Conservation (phyloP, 1,140 invertebrate genomes). For the Pteromalus puparum region DNA sequence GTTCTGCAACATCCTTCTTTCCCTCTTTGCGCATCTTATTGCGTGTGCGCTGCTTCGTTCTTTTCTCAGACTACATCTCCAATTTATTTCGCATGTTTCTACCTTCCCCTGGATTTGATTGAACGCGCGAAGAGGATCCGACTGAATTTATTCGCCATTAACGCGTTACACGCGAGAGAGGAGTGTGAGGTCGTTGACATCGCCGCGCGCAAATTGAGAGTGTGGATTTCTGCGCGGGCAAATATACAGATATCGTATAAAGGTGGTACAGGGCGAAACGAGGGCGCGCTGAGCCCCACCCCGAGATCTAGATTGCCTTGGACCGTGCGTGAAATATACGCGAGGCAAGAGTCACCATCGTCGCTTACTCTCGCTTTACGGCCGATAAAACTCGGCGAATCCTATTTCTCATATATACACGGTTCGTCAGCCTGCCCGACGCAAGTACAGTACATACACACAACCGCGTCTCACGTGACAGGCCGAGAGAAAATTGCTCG, state of each 20-base stretch:
- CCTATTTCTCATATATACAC: constrained; percentile 29
- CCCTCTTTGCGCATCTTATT: background rate
- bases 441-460: background rate
- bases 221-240: background rate
- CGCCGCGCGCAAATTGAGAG: background rate
- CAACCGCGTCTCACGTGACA: background rate
- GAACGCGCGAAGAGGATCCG: background rate
- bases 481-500: constrained; percentile 16
- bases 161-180: background rate
- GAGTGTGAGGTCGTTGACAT: background rate
- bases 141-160: background rate
- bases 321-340: background rate
- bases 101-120: background rate
- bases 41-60: background rate
- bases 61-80: constrained; percentile 27
- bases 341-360: background rate
- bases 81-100: background rate
- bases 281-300: background rate
- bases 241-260: too few relatives aligned
- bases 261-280: too few relatives aligned
- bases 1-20: constrained; percentile 33
- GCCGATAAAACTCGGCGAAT: constrained; percentile 11
- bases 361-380: constrained; percentile 9
- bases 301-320: constrained; percentile 4
- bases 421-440: background rate